These are phyloP conservation scores for Ophiodon elongatus DNA, from an alignment of 2,113 vertebrate species.

Conservation along the genomic window DNA sequence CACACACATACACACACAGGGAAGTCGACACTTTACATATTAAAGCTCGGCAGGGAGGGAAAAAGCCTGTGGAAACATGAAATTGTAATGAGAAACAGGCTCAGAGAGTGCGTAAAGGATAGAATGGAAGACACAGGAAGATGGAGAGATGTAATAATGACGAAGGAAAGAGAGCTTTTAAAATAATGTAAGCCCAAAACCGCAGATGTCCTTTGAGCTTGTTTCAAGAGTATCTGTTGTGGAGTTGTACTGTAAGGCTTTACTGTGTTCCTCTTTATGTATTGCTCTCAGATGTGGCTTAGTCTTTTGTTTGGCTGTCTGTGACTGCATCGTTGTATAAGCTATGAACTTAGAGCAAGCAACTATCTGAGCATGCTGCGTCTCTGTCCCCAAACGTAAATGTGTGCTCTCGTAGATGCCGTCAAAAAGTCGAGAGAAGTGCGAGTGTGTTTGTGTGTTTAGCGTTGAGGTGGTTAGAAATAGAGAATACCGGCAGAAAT, in stretches of 20 bases:
- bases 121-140: constrained; percentile 41
- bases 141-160: constrained; percentile 50
- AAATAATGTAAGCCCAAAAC: constrained; percentile 65
- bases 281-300: constrained; percentile 62
- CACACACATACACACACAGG: constrained; percentile 66
- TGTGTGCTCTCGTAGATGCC: constrained; percentile 4
- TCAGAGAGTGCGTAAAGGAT: constrained; percentile 26
- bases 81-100: constrained; percentile 76
- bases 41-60: constrained; percentile 62
- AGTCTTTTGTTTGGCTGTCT: constrained; percentile 63
- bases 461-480: constrained; percentile 8
- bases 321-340: constrained; percentile 28
- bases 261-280: constrained; percentile 40
- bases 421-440: constrained; percentile 22
- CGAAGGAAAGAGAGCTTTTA: constrained; percentile 63
- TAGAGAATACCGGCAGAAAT: neutral
- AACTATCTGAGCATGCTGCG: constrained; percentile 34
- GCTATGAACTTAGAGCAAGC: constrained; percentile 47
- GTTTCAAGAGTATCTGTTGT: constrained; percentile 61
- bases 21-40: constrained; percentile 79
- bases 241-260: constrained; percentile 52
- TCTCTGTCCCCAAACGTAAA: constrained; percentile 26
- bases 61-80: constrained; percentile 76
- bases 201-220: constrained; percentile 63
- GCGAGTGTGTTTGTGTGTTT: neutral